A percentile compares a stretch with the other conserved stretches of the same genome.
phyloP scores from a whole-genome alignment of 2,113 vertebrate genomes.

The Macrotus californicus region DNA sequence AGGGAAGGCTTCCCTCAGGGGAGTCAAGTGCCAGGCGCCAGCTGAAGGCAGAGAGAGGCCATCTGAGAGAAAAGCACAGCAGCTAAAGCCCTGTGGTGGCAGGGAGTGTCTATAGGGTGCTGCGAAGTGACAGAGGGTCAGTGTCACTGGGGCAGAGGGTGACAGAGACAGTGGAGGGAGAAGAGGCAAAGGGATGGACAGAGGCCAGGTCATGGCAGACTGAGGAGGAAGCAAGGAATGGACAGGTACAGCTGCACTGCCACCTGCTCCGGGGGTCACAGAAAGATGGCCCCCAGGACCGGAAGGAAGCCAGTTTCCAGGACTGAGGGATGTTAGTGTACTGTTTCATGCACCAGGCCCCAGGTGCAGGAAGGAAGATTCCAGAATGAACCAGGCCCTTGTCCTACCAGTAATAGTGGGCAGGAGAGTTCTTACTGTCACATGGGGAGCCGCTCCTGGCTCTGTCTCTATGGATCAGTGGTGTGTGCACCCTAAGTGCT shows the following conservation, averaged over 20 bases:
- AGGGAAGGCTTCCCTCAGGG: neutral
- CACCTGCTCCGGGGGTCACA: neutral
- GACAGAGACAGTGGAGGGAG: neutral
- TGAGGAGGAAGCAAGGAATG: neutral
- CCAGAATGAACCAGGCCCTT: neutral
- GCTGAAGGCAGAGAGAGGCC: neutral
- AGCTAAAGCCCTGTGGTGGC: neutral
- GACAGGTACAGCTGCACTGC: accelerated
- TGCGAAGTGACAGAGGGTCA: neutral
- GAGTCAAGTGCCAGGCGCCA: neutral
- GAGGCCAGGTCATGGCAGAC: neutral
- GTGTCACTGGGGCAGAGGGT: neutral
- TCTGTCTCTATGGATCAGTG: neutral
- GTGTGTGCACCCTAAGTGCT: neutral
- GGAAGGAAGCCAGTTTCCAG: neutral
- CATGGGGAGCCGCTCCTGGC: neutral
- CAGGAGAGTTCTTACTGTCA: neutral
- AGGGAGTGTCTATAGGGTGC: neutral
- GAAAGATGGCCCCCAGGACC: no score
- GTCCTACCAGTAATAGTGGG: neutral
- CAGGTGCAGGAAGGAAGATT: neutral
- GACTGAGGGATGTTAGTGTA: neutral
- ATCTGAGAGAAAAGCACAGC: neutral
- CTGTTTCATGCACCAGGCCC: neutral
- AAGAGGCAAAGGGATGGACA: neutral